A percentile compares a stretch with the other conserved stretches of the same genome.
Conservation (phyloP, 2,797 vertebrate species). For the Pipistrellus pygmaeus region DNA sequence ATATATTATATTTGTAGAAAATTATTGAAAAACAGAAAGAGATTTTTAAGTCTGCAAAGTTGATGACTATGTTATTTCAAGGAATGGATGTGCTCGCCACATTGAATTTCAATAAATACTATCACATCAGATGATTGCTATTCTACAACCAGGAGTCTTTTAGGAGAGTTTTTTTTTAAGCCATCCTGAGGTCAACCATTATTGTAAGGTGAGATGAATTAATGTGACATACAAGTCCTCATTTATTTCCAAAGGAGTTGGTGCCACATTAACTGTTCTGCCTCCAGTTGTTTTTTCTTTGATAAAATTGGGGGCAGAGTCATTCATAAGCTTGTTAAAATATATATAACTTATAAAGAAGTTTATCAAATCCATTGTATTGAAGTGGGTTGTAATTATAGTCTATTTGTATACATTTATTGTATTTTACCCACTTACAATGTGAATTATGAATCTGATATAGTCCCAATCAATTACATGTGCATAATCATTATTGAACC, state of each 20-base stretch:
- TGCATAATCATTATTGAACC: conserved; percentile 68
- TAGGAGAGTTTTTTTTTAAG: not conserved
- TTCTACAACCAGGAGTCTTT: not conserved
- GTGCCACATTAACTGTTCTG: not conserved
- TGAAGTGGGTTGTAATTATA: conserved; percentile 67
- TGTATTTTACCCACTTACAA: conserved; percentile 65
- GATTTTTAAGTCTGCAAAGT: not conserved
- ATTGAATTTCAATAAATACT: not conserved
- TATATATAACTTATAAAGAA: conserved; percentile 65
- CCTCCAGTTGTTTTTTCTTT: not conserved
- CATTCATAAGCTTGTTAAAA: conserved; percentile 52
- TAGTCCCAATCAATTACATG: conserved; percentile 41
- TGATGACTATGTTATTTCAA: not conserved
- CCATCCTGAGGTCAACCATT: not conserved
- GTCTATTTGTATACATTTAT: conserved; percentile 61
- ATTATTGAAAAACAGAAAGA: conserved; percentile 7
- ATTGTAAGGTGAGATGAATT: not conserved
- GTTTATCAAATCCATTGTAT: conserved; percentile 65
- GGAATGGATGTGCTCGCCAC: not conserved
- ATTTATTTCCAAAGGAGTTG: not conserved
- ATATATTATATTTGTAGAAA: conserved; percentile 6
- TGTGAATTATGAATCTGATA: conserved; percentile 54
- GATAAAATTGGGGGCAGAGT: not conserved
- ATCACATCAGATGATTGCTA: not conserved
- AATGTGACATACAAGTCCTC: not conserved